phyloP scores from a whole-genome alignment of 2,888 invertebrate species.

The Bugulina stolonifera region DNA sequence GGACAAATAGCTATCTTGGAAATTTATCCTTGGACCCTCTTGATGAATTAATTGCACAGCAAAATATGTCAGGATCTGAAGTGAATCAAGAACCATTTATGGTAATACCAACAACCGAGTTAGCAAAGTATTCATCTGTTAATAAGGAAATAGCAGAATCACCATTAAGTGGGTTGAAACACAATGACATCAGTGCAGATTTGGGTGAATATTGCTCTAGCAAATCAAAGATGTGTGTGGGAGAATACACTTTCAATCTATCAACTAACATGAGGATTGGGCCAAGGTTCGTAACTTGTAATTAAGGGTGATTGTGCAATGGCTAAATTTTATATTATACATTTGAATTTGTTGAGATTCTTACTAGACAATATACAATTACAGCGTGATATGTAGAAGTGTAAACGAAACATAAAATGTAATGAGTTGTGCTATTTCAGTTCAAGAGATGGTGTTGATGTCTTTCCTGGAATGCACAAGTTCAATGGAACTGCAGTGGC shows the following conservation, averaged over 20 bases:
- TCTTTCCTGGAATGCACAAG: background rate
- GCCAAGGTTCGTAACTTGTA: background rate
- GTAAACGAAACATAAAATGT: background rate
- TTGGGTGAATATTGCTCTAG: background rate
- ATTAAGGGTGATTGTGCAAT: no score
- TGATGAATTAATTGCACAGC: background rate
- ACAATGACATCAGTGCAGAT: no score
- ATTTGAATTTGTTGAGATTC: background rate
- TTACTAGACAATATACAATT: background rate
- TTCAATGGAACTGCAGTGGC: background rate
- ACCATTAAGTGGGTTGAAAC: background rate
- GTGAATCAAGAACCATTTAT: background rate
- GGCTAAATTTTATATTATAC: no score
- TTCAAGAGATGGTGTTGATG: conserved; percentile 23
- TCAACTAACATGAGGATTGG: background rate
- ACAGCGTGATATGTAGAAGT: background rate
- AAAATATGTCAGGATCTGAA: background rate
- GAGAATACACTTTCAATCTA: conserved; percentile 5
- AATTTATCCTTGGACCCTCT: background rate
- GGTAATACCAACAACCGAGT: background rate
- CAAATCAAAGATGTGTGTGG: background rate
- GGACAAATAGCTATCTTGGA: background rate
- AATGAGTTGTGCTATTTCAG: background rate
- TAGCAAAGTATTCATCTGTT: background rate
- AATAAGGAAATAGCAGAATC: background rate